These are phyloP conservation scores for Limenitis camilla DNA, from an alignment of 2,888 invertebrate species.

Conservation along the genomic window DNA sequence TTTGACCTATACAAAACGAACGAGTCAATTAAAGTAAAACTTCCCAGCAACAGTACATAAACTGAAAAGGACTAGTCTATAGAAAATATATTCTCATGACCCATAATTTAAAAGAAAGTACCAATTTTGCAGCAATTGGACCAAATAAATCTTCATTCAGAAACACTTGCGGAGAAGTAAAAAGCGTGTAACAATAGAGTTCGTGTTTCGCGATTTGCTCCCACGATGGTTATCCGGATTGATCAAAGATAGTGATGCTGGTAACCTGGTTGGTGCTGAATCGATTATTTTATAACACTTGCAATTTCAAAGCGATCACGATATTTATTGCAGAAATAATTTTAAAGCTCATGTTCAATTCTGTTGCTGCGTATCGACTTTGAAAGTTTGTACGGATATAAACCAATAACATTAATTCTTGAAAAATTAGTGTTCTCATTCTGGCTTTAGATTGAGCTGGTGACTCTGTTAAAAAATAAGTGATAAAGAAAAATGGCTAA, in stretches of 20 bases:
- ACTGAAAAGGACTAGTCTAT: neutral
- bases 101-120: constrained; percentile 14
- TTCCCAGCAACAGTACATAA: neutral
- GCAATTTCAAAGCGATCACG: constrained; percentile 1
- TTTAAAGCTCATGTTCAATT: neutral
- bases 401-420: too few species aligned
- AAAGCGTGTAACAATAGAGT: constrained; percentile 20
- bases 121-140: constrained; percentile 12
- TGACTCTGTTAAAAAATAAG: too few species aligned
- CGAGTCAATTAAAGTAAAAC: neutral
- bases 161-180: constrained; percentile 15
- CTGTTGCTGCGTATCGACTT: neutral
- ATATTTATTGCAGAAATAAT: neutral
- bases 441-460: too few species aligned
- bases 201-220: constrained; percentile 23
- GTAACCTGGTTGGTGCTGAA: constrained; percentile 8
- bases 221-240: constrained; percentile 23
- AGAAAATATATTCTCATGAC: constrained; percentile 7
- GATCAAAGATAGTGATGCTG: constrained; percentile 18
- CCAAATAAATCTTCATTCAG: constrained; percentile 15
- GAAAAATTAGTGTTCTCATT: too few species aligned
- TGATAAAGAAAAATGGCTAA: too few species aligned
- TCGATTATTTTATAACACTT: constrained; percentile 17
- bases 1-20: too few species aligned
- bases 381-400: too few species aligned